phyloP scores from a whole-genome alignment of 37 sponge, comb jelly and placozoan species.

The Agelas oroides region DNA sequence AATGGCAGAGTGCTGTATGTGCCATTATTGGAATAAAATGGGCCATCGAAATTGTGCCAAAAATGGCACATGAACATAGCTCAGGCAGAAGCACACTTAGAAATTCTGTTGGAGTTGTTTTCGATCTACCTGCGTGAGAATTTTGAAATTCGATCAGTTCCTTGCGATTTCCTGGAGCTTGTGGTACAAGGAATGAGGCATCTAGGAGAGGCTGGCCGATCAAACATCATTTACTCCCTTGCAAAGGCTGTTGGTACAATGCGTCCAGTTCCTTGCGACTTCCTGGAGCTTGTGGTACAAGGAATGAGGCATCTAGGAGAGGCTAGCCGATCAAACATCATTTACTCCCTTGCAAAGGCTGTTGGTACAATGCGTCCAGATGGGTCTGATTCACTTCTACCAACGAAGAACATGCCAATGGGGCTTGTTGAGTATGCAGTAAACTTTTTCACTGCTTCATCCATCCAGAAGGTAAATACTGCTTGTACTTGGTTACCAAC shows the following conservation, averaged over 20 bases:
- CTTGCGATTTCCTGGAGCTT: conserved; percentile 37
- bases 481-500: no score
- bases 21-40: no score
- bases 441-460: conserved; percentile 36
- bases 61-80: no score
- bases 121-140: no score
- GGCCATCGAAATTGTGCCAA: no score
- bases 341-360: conserved; percentile 19
- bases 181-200: neutral
- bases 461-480: conserved; percentile 4
- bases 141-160: neutral
- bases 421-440: conserved; percentile 47
- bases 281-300: conserved; percentile 8
- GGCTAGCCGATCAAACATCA: conserved; percentile 10
- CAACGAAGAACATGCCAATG: conserved; percentile 41
- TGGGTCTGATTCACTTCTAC: conserved; percentile 28
- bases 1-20: no score
- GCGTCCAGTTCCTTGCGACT: conserved; percentile 36
- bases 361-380: conserved; percentile 28
- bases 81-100: neutral
- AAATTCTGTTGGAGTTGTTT: conserved; percentile 3
- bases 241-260: no score
- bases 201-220: neutral
- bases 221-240: no score
- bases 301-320: conserved; percentile 3